Evolutionary conservation across 1,140 invertebrate genomes (phyloP).

Genomic region (Pogonomyrmex californicus): DNA sequence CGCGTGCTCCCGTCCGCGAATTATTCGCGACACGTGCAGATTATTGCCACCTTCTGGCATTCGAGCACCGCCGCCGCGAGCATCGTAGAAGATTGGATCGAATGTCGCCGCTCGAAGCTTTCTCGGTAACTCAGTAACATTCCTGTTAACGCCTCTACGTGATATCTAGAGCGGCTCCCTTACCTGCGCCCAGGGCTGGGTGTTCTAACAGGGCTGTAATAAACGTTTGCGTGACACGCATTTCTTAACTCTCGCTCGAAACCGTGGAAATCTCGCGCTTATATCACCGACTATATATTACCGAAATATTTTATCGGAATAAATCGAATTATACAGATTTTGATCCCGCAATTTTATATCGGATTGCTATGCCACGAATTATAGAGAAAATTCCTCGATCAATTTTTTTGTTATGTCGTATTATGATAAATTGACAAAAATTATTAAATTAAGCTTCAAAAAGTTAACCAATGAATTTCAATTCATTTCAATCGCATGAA

Average conservation of each 20-base stretch:
- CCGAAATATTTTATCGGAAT: neutral
- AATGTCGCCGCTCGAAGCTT: conserved; percentile 74
- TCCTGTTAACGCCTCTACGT: conserved; percentile 56
- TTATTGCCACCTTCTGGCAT: conserved; percentile 74
- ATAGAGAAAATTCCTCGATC: conserved; percentile 43
- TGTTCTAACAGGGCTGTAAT: neutral
- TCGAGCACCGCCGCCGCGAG: conserved; percentile 20
- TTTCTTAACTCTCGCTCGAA: neutral
- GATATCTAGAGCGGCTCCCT: conserved; percentile 65
- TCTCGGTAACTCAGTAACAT: conserved; percentile 69
- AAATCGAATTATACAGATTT: neutral
- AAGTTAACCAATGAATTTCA: neutral
- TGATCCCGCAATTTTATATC: neutral
- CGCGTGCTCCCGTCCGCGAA: conserved; percentile 76
- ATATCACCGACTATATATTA: too few species aligned
- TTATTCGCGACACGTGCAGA: conserved; percentile 78
- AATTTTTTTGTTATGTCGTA: conserved; percentile 38
- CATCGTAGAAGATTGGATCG: conserved; percentile 75
- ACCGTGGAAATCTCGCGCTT: neutral
- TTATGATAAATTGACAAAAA: neutral
- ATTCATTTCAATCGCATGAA: neutral
- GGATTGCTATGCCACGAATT: neutral
- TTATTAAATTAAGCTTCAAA: neutral
- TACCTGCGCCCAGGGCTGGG: conserved; percentile 63
- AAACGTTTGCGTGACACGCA: conserved; percentile 46